A percentile compares a stretch with the other conserved stretches of the same genome.
Conservation (phyloP, 2,113 vertebrate species). For the Nicator chloris region DNA sequence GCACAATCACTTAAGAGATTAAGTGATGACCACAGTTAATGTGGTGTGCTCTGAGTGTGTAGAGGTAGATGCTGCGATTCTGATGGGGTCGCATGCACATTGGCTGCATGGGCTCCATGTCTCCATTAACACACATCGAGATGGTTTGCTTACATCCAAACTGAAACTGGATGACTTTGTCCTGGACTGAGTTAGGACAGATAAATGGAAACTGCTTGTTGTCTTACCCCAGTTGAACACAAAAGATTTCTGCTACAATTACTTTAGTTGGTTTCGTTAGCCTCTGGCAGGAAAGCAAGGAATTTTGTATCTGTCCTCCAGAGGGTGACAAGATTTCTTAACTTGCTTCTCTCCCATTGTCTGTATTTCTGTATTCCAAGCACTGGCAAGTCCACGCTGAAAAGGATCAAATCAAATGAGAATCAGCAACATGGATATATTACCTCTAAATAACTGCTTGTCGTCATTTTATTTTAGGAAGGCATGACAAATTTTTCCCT, state of each 20-base stretch:
- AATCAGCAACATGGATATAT: not conserved
- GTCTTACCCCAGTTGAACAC: not conserved
- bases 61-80: not conserved
- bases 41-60: rapidly evolving
- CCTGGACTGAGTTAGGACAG: not conserved
- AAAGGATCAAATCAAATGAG: not conserved
- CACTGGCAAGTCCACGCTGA: not conserved
- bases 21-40: too few species aligned
- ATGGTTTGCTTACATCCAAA: not conserved
- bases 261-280: not conserved
- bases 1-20: not conserved
- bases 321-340: not conserved
- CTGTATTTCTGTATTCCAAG: not conserved
- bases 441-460: not conserved
- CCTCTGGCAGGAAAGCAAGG: not conserved
- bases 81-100: rapidly evolving
- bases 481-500: not conserved
- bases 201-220: not conserved
- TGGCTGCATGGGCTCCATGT: rapidly evolving
- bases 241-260: not conserved
- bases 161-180: not conserved
- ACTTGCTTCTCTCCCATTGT: not conserved
- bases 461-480: not conserved
- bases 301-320: not conserved
- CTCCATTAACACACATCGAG: not conserved